These are phyloP conservation scores for Eptatretus burgeri DNA, from an alignment of 2,113 vertebrate species.

Conservation along the genomic window DNA sequence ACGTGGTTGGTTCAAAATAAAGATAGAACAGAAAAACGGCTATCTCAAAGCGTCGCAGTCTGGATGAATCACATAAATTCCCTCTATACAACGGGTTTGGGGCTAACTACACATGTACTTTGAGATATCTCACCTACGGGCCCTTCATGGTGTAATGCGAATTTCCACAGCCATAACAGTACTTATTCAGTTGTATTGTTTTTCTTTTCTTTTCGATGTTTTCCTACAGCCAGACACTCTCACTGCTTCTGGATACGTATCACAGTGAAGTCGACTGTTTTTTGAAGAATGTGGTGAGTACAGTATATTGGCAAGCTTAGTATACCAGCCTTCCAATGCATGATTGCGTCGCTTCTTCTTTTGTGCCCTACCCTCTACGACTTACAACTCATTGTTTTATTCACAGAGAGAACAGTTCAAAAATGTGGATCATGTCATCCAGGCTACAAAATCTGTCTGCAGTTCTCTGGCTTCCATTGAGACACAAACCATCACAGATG, in stretches of 20 bases:
- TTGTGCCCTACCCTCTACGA: not conserved
- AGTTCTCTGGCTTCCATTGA: constrained; percentile 54
- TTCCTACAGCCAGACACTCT: constrained; percentile 32
- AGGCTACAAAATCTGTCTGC: constrained; percentile 60
- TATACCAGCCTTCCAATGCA: not conserved
- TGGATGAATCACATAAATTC: no score
- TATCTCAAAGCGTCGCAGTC: no score
- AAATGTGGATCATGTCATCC: constrained; percentile 43
- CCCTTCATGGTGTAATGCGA: no score
- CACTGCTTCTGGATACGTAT: constrained; percentile 44
- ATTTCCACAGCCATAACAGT: no score
- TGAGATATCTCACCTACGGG: no score
- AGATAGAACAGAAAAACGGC: no score
- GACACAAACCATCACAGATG: constrained; percentile 38
- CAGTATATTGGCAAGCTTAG: not conserved
- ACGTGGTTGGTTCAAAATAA: no score
- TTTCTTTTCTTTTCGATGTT: constrained; percentile 13
- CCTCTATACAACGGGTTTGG: no score
- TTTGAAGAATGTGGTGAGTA: constrained; percentile 42
- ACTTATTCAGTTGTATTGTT: not conserved
- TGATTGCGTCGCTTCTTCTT: not conserved
- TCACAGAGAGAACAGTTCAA: constrained; percentile 36
- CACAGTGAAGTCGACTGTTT: constrained; percentile 40
- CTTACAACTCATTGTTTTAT: not conserved
- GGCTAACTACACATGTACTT: no score